phyloP scores from a whole-genome alignment of 1,140 invertebrate genomes.

The Pseudomyrmex cubaensis region DNA sequence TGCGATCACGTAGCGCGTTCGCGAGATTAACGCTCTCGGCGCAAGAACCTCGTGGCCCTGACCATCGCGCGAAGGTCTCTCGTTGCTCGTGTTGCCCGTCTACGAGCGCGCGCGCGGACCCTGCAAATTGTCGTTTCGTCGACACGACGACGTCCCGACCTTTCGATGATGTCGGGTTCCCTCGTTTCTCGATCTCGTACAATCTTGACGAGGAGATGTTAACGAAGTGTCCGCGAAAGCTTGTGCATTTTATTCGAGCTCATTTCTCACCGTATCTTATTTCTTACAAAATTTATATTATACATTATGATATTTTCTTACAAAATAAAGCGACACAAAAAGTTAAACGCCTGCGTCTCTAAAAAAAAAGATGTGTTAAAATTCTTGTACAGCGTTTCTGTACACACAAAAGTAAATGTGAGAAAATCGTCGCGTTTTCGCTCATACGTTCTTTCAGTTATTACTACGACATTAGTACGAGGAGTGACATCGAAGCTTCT shows the following conservation, averaged over 20 bases:
- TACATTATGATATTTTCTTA: no score
- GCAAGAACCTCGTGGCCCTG: conserved; percentile 61
- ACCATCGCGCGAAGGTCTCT: conserved; percentile 54
- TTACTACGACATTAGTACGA: not conserved
- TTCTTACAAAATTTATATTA: not conserved
- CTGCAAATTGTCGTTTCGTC: conserved; percentile 60
- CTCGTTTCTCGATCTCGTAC: conserved; percentile 44
- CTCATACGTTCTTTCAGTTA: not conserved
- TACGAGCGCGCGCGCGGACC: conserved; percentile 46
- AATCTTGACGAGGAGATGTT: conserved; percentile 5
- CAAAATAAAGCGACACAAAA: no score
- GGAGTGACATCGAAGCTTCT: conserved; percentile 24
- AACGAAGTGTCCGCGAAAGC: not conserved
- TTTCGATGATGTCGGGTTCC: conserved; percentile 36
- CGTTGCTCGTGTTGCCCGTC: conserved; percentile 57
- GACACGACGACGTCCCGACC: conserved; percentile 29
- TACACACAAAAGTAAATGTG: not conserved
- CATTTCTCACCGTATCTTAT: not conserved
- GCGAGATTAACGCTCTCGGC: conserved; percentile 62
- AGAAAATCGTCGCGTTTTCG: not conserved
- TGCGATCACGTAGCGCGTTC: conserved; percentile 57
- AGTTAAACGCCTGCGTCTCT: no score
- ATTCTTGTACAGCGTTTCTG: not conserved
- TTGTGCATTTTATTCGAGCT: not conserved
- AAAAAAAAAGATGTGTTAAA: not conserved